Percentiles rank a stretch among this genome's conserved stretches.
Evolutionary conservation across 1,140 invertebrate genomes (phyloP).

Genomic region (Drosophila leontia): DNA sequence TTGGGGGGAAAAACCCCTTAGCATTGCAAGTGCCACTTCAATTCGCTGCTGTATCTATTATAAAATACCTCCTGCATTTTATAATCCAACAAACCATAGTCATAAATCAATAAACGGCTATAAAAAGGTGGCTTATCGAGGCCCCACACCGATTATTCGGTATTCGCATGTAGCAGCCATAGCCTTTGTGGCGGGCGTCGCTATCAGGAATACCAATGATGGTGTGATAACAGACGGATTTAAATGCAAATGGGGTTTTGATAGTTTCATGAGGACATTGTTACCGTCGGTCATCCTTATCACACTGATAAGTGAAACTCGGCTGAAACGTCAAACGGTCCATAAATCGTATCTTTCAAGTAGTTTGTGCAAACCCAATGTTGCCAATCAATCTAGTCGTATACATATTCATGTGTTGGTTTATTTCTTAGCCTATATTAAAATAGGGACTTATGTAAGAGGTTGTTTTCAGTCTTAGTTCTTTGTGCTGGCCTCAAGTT

Average conservation of each 20-base stretch:
- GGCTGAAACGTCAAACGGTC: constrained; percentile 30
- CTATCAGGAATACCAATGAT: constrained; percentile 23
- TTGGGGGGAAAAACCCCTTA: not conserved
- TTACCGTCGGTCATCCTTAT: constrained; percentile 39
- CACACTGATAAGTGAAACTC: constrained; percentile 12
- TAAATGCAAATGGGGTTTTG: constrained; percentile 52
- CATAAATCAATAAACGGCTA: constrained; percentile 67
- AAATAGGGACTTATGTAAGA: constrained; percentile 1
- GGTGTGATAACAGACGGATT: constrained; percentile 50
- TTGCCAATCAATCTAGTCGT: constrained; percentile 3
- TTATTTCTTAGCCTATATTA: constrained; percentile 6
- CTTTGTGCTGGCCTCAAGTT: constrained; percentile 9
- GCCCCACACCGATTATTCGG: constrained; percentile 49
- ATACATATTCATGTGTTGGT: not conserved
- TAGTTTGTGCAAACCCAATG: not conserved
- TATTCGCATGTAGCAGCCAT: constrained; percentile 29
- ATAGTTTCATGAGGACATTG: constrained; percentile 30
- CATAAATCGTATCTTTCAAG: constrained; percentile 33
- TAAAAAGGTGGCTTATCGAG: constrained; percentile 54
- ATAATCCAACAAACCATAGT: constrained; percentile 7
- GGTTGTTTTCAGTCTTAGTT: constrained; percentile 45
- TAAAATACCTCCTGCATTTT: not conserved
- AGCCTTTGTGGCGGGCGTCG: constrained; percentile 11
- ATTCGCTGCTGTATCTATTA: not conserved
- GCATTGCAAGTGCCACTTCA: not conserved